phyloP scores from a whole-genome alignment of 2,888 invertebrate genomes.

The Thumatha senex region DNA sequence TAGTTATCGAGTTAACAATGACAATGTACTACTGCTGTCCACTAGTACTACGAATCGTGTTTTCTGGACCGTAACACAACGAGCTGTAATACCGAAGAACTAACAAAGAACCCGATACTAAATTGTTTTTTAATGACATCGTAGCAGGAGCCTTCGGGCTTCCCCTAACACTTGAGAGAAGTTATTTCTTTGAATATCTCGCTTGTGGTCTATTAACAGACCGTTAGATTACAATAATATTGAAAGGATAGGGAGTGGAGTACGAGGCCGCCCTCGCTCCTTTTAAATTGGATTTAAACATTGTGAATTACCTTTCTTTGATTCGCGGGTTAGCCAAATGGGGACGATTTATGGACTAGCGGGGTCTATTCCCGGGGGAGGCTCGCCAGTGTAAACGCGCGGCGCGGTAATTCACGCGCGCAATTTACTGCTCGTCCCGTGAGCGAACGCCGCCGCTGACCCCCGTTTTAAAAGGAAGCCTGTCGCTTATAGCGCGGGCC shows the following conservation, averaged over 20 bases:
- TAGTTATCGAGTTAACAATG: neutral
- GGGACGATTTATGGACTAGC: constrained; percentile 75
- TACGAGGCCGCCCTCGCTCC: constrained; percentile 42
- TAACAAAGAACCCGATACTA: neutral
- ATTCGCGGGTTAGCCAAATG: constrained; percentile 78
- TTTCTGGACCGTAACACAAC: too few species aligned
- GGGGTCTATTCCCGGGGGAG: constrained; percentile 40
- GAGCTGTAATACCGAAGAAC: too few species aligned
- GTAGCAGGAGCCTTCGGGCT: neutral
- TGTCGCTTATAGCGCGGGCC: constrained; percentile 15
- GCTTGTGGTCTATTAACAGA: constrained; percentile 49
- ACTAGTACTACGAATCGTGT: too few species aligned
- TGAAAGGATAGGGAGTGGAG: constrained; percentile 38
- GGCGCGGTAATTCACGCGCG: constrained; percentile 46
- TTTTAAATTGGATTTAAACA: constrained; percentile 77
- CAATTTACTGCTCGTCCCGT: constrained; percentile 61
- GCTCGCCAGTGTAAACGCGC: constrained; percentile 5
- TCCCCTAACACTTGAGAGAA: constrained; percentile 10
- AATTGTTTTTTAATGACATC: constrained; percentile 7
- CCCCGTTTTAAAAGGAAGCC: constrained; percentile 56
- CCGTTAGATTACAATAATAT: constrained; percentile 47
- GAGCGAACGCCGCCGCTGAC: constrained; percentile 54
- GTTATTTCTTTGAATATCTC: constrained; percentile 37
- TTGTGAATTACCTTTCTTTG: constrained; percentile 79
- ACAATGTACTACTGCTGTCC: too few species aligned